A percentile compares a stretch with the other conserved stretches of the same genome.
These are phyloP conservation scores for Plectropomus leopardus DNA, from an alignment of 2,113 vertebrate species.

Conservation along the genomic window DNA sequence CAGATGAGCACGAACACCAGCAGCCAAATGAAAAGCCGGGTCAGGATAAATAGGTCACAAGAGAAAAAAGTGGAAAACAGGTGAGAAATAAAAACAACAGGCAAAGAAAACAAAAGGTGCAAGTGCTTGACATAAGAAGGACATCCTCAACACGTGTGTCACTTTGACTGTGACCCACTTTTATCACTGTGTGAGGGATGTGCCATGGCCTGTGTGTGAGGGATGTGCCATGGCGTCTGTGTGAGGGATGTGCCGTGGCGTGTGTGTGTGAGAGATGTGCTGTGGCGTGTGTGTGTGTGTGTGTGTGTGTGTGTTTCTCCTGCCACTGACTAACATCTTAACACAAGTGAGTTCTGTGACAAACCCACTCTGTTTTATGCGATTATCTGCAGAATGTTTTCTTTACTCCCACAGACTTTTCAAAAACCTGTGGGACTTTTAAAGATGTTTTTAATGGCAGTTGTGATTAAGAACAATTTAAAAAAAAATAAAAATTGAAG, in stretches of 20 bases:
- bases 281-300: conserved; percentile 6
- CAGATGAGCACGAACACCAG: not conserved
- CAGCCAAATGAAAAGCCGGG: not conserved
- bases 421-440: not conserved
- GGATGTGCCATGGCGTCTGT: not conserved
- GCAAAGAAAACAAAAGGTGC: not conserved
- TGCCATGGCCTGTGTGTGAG: conserved; percentile 8
- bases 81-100: not conserved
- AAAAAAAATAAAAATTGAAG: no score
- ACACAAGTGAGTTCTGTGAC: not conserved
- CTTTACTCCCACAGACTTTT: not conserved
- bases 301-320: not conserved
- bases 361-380: not conserved
- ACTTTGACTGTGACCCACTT: conserved; percentile 28
- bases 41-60: conserved; percentile 18
- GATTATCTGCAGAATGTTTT: no score
- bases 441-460: no score
- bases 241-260: not conserved
- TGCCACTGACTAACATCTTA: not conserved
- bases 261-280: conserved; percentile 2
- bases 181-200: not conserved
- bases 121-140: not conserved
- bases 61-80: not conserved
- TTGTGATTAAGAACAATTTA: no score
- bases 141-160: conserved; percentile 1